Evolutionary conservation across 1,140 invertebrate species (phyloP), one percentile per base, ranked within the genome.

Genomic region (Pteromalus puparum): DNA sequence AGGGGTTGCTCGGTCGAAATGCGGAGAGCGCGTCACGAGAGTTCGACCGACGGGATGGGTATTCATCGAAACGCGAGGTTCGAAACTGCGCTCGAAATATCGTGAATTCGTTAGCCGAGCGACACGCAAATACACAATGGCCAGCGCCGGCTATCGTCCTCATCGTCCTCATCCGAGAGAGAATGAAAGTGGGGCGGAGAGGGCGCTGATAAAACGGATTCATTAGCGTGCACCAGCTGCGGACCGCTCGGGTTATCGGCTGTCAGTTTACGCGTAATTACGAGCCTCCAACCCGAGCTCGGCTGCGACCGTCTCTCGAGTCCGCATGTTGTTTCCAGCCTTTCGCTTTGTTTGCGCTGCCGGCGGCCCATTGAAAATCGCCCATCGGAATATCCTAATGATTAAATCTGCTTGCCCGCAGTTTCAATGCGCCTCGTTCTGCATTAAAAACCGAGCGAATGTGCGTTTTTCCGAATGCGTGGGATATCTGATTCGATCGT

Each of bases 201-300:
- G 42, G 68, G 15, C 1, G 7, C 30, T 34, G 42, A 61, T 53
- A 79, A 83, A 83, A 78, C 68, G 75, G 67, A 84, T 84, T 84
- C 76, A 84, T 84, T 84, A 84, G 76, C 76, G 34, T 6, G n/a
- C 68, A 79, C 26, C 76, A 79, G 76, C 82, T 83, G 82, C 34
- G 67, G 42, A 30, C 67, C 67, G 26, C 13, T 70, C 68, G 28
- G 76, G 9, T 84, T 84, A 84, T 79, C 76, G 82, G 76, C 70
- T 83, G 82, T 83, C 67, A 28, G 76, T 79, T 78, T 79, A 80
- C 82, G 82, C 42, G 76, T 80, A 79, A 83, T 83, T 83, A 83
- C 82, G 76, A 21, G 21, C 18, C 26, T 75, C n/a, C 67, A 7
- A n/a, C n/a, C n/a, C n/a, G n/a, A n/a, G n/a, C n/a, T n/a, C n/a